Evolutionary conservation across 2,113 vertebrate species (phyloP).

Genomic region (Leptobrachium ailaonicum): DNA sequence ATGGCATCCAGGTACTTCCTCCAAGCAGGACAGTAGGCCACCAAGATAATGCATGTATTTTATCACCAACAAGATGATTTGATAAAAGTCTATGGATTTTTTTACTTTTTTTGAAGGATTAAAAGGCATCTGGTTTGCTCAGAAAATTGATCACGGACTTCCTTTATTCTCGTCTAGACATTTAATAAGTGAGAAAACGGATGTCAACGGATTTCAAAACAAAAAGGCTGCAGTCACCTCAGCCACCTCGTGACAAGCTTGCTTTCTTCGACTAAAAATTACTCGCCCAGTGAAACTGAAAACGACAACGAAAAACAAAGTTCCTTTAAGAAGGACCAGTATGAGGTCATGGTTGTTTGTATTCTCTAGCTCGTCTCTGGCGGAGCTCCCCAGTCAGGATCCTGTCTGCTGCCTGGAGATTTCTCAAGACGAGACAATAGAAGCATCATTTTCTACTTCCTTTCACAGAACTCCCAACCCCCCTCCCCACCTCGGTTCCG

Average conservation of each 20-base stretch:
- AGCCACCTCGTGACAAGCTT: constrained; percentile 8
- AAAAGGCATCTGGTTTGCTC: no score
- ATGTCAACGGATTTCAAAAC: background rate
- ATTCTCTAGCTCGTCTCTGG: constrained; percentile 4
- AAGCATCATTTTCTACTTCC: no score
- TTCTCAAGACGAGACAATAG: background rate
- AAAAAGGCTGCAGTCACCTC: background rate
- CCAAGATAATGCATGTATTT: no score
- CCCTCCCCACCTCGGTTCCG: no score
- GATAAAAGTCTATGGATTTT: no score
- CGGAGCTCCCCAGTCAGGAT: background rate
- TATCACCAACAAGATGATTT: no score
- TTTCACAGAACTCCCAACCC: no score
- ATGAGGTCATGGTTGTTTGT: constrained; percentile 24
- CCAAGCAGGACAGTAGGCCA: no score
- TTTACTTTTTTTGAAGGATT: no score
- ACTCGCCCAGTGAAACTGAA: constrained; percentile 13
- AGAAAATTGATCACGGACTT: no score
- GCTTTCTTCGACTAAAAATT: constrained; percentile 4
- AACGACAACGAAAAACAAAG: constrained; percentile 6
- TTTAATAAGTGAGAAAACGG: background rate
- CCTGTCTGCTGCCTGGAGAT: constrained; percentile 5
- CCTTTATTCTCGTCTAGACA: constrained; percentile 6
- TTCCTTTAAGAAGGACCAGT: constrained; percentile 23
- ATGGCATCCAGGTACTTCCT: no score